Conservation (phyloP, 2,113 vertebrate genomes). For the Ammodytes marinus region DNA sequence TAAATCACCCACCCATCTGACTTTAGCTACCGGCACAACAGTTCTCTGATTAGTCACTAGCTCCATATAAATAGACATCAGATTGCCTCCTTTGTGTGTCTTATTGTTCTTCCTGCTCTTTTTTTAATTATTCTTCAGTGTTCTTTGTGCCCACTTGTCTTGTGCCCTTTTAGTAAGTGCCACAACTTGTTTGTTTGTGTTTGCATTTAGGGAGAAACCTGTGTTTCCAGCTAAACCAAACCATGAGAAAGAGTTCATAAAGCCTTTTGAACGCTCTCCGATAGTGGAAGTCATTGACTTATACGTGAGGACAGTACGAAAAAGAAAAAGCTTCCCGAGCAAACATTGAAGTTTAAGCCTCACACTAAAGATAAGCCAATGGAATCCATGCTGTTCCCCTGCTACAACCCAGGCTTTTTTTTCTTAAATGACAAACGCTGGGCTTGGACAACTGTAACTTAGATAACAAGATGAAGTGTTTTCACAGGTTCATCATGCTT, state of each 20-base stretch:
- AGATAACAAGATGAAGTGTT: conserved; percentile 58
- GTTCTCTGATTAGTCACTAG: too few relatives aligned
- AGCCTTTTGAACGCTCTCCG: conserved; percentile 7
- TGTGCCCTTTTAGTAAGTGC: too few relatives aligned
- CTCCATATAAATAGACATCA: too few relatives aligned
- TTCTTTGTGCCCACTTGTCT: too few relatives aligned
- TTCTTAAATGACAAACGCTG: conserved; percentile 9
- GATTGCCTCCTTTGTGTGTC: too few relatives aligned
- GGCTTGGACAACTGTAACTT: conserved; percentile 41
- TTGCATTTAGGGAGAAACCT: background rate
- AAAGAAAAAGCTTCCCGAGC: conserved; percentile 19
- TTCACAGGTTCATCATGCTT: conserved; percentile 54
- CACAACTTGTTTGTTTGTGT: background rate
- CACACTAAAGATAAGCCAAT: conserved; percentile 19
- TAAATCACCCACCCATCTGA: too few relatives aligned
- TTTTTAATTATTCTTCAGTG: too few relatives aligned
- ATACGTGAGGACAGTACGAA: background rate
- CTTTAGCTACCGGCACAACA: too few relatives aligned
- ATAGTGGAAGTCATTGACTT: conserved; percentile 24
- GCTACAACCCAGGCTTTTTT: conserved; percentile 9
- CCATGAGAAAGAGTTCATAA: conserved; percentile 18
- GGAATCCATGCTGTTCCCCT: conserved; percentile 12
- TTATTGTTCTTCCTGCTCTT: too few relatives aligned
- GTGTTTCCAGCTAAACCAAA: background rate
- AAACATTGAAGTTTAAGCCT: conserved; percentile 16